phyloP scores from a whole-genome alignment of 2,797 vertebrate species.

The Chloroceryle inda region DNA sequence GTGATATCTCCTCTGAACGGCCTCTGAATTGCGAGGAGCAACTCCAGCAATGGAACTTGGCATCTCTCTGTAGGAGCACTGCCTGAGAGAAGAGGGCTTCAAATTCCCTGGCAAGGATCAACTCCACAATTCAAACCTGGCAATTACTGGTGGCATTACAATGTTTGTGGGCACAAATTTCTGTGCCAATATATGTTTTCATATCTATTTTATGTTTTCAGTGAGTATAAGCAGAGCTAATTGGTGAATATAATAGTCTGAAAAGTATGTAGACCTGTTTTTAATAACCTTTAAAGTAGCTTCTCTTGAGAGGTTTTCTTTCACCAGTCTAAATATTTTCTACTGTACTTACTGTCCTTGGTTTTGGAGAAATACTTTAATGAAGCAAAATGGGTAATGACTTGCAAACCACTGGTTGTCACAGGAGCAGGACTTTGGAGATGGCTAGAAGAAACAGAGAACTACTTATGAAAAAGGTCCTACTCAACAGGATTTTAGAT shows the following conservation, averaged over 20 bases:
- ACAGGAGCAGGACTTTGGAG: not conserved
- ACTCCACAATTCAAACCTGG: not conserved
- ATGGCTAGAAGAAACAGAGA: not conserved
- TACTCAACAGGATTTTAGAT: not conserved
- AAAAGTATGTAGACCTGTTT: not conserved
- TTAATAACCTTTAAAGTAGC: not conserved
- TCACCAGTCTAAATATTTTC: constrained; percentile 20
- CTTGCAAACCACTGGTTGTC: not conserved
- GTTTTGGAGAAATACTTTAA: constrained; percentile 10
- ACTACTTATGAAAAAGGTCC: not conserved
- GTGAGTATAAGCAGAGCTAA: not conserved
- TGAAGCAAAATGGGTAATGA: not conserved
- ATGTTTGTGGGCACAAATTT: not conserved
- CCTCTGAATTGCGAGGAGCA: not conserved
- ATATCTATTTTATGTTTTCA: not conserved
- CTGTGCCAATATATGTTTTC: not conserved
- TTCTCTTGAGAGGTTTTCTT: not conserved
- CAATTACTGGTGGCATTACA: not conserved
- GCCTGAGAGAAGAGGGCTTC: not conserved
- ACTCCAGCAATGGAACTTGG: not conserved
- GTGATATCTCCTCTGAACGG: not conserved
- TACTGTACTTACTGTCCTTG: not conserved
- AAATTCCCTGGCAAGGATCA: not conserved
- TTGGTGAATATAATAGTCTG: not conserved
- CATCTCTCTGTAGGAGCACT: not conserved